phyloP scores from a whole-genome alignment of 2,888 invertebrate genomes.

The Stenichneumon culpator region DNA sequence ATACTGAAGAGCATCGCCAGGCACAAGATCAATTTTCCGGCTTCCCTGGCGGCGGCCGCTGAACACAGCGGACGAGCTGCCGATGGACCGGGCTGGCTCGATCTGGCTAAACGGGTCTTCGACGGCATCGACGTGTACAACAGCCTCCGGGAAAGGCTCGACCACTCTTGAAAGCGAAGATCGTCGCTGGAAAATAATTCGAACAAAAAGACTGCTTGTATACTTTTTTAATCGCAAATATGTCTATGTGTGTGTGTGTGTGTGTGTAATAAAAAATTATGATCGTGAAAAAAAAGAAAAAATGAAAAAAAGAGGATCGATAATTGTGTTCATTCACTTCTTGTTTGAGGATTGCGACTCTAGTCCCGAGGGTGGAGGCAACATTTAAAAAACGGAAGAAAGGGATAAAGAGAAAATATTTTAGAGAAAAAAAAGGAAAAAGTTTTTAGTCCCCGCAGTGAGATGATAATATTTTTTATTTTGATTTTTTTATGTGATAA shows the following conservation, averaged over 20 bases:
- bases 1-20: slow-evolving; percentile 91
- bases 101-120: slow-evolving; percentile 73
- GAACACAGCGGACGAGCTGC: slow-evolving; percentile 69
- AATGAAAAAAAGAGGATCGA: neutral
- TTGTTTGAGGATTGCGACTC: neutral
- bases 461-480: no score
- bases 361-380: no score
- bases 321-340: neutral
- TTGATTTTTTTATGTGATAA: no score
- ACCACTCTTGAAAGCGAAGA: neutral
- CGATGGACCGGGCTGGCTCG: slow-evolving; percentile 74
- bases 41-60: slow-evolving; percentile 77
- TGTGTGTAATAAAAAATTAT: neutral
- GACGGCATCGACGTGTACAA: slow-evolving; percentile 74
- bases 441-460: no score
- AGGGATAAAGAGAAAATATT: no score
- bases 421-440: no score
- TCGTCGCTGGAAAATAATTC: neutral
- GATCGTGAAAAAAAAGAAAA: neutral
- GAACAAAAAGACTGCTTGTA: slow-evolving; percentile 43
- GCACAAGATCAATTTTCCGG: slow-evolving; percentile 88
- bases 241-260: no score
- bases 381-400: neutral
- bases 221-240: neutral
- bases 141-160: slow-evolving; percentile 41